A percentile compares a stretch with the other conserved stretches of the same genome.
These are phyloP conservation scores for Trichomycterus rosablanca DNA, from an alignment of 2,113 vertebrate species.

Conservation along the genomic window DNA sequence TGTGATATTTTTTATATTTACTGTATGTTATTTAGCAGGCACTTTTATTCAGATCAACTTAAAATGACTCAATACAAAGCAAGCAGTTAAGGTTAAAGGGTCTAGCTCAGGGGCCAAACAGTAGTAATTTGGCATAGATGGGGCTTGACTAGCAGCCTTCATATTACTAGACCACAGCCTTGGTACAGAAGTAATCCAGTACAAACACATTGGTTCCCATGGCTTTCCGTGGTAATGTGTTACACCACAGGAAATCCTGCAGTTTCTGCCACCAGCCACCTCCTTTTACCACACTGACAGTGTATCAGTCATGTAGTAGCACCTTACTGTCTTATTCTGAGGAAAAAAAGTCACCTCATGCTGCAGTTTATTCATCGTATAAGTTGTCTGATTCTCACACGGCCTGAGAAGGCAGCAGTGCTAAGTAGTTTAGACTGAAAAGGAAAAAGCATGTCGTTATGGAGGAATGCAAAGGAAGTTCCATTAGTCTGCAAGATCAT, in stretches of 20 bases:
- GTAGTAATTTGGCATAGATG: too few relatives aligned
- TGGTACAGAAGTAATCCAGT: too few relatives aligned
- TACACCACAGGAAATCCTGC: conserved; percentile 15
- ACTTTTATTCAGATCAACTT: too few relatives aligned
- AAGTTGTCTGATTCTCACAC: background rate
- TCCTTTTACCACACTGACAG: background rate
- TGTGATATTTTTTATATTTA: too few relatives aligned
- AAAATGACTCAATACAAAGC: too few relatives aligned
- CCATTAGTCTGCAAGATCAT: conserved; percentile 42
- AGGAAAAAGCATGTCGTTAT: conserved; percentile 48
- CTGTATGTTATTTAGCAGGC: too few relatives aligned
- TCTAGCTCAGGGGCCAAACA: too few relatives aligned
- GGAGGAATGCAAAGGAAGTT: conserved; percentile 56
- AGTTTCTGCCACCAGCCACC: background rate
- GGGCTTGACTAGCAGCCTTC: too few relatives aligned
- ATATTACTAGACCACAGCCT: too few relatives aligned
- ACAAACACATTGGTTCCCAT: too few relatives aligned
- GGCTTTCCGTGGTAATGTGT: background rate
- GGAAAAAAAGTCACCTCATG: background rate
- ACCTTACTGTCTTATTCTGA: background rate
- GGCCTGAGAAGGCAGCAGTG: background rate
- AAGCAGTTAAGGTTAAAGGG: too few relatives aligned
- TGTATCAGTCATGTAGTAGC: background rate
- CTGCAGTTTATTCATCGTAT: background rate
- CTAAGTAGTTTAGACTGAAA: conserved; percentile 26